Evolutionary conservation across 2,113 vertebrate species (phyloP).

Genomic region (Ameiurus melas): DNA sequence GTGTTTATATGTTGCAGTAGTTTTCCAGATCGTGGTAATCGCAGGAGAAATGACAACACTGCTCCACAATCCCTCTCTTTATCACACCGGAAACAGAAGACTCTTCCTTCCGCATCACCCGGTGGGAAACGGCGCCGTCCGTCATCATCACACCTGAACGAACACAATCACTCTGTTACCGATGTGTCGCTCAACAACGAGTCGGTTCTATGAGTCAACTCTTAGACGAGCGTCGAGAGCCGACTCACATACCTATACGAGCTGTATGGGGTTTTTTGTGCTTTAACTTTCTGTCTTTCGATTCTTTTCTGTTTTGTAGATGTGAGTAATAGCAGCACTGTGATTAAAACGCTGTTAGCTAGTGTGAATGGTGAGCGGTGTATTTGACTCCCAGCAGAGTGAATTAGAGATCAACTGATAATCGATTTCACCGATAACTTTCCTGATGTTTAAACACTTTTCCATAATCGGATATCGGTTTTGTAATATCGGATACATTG

Average conservation of each 20-base stretch:
- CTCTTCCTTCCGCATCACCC: conserved; percentile 7
- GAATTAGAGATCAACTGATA: too few species aligned
- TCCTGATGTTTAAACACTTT: too few species aligned
- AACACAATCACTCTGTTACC: not conserved
- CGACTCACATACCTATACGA: too few species aligned
- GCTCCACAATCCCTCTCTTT: conserved; percentile 59
- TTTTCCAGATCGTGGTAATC: conserved; percentile 58
- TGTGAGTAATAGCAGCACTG: not conserved
- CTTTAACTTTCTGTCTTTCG: not conserved
- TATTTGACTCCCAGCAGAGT: too few species aligned
- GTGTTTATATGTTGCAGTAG: conserved; percentile 55
- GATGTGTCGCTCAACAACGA: not conserved
- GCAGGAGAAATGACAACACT: conserved; percentile 58
- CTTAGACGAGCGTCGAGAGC: too few species aligned
- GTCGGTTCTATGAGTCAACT: not conserved
- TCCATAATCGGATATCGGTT: too few species aligned
- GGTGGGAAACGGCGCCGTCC: not conserved
- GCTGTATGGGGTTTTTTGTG: too few species aligned
- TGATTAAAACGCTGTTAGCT: not conserved
- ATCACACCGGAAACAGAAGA: conserved; percentile 3
- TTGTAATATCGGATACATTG: too few species aligned
- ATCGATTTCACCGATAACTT: too few species aligned
- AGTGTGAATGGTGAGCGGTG: too few species aligned
- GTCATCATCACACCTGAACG: not conserved
- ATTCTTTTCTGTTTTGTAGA: not conserved